Base-by-base conservation (phyloP, 2,113 vertebrate genomes). In the Cochlearius cochlearius region DNA sequence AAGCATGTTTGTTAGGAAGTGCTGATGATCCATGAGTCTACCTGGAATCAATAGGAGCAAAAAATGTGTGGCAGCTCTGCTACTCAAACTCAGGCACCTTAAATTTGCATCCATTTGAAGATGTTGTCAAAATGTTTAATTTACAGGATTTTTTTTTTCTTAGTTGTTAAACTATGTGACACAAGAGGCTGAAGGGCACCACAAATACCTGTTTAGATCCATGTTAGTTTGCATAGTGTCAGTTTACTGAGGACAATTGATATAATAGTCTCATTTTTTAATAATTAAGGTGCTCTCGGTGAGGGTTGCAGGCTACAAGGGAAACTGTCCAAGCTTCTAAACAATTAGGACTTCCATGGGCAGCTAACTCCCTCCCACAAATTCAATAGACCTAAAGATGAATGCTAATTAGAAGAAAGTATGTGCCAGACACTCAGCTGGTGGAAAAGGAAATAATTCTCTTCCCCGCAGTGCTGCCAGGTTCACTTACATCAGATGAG, bases 361-460 rank as follows among this genome's bases (percentile, higher is more conserved):
- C 47, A 91, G 56, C 72, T 81, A 63, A 34, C 43, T 92, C 85
- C 64, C 39, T 83, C 82, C 82, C 59, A 77, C 30, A 89, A 94
- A 92, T 86, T 83, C 66, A 91, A 7, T 21, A 74, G 81, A 47
- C 55, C 39, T 90, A 55, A 90, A 85, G 94, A 96, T 74, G 89
- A 93, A 95, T 88, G 50, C 62, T 94, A 91, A 94, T 92, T 81
- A 92, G 71, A 49, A 91, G 75, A 74, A 96, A 90, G 50, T 39
- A 88, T 43, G 74, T 93, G 92, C 92, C 94, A 95, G 91, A 75
- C 84, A 78, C 80, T 94, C 73, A 92, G 80, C 60, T 5, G 39
- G 75, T 86, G 73, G 77, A 76, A 86, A 88, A 94, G 92, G 83
- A 91, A 89, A 85, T 90, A 2, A 62, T 78, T 91, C 79, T 59